Percentiles rank a stretch among this genome's conserved stretches.
These are phyloP conservation scores for Rhodophaea formosa DNA, from an alignment of 2,888 invertebrate species.

Conservation along the genomic window DNA sequence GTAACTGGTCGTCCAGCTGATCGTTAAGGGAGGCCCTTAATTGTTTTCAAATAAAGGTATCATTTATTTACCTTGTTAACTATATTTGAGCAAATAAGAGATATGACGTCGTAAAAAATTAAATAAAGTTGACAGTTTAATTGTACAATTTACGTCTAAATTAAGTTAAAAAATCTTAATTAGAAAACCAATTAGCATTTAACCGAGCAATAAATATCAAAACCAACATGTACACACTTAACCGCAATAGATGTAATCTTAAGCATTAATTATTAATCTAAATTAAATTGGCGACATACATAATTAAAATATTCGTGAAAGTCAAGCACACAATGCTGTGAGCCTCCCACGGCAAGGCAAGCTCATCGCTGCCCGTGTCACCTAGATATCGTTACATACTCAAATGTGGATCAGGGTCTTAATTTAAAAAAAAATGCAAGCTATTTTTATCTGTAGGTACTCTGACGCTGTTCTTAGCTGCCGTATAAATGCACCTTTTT, in stretches of 20 bases:
- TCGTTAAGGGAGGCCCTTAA: too few relatives aligned
- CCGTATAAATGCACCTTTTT: background rate
- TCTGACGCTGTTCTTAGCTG: background rate
- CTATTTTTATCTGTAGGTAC: slow-evolving; percentile 16
- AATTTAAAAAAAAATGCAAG: slow-evolving; percentile 24
- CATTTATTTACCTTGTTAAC: too few relatives aligned
- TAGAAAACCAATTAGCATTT: background rate
- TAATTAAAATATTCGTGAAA: slow-evolving; percentile 76
- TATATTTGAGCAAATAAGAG: too few relatives aligned
- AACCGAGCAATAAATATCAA: slow-evolving; percentile 8
- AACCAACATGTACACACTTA: slow-evolving; percentile 17
- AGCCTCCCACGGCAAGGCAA: slow-evolving; percentile 55
- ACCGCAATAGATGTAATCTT: slow-evolving; percentile 29
- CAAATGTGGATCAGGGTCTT: slow-evolving; percentile 63
- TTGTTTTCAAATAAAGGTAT: too few relatives aligned
- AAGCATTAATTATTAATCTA: slow-evolving; percentile 55
- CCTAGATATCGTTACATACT: slow-evolving; percentile 46
- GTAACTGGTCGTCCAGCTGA: too few relatives aligned
- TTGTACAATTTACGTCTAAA: background rate
- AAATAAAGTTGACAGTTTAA: too few relatives aligned
- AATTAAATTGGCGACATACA: slow-evolving; percentile 71
- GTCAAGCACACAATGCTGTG: slow-evolving; percentile 61
- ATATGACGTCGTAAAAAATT: too few relatives aligned
- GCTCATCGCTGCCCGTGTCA: slow-evolving; percentile 51
- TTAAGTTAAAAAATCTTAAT: background rate